Base-by-base conservation (phyloP, 2,797 vertebrate genomes). In the Spatula clypeata region DNA sequence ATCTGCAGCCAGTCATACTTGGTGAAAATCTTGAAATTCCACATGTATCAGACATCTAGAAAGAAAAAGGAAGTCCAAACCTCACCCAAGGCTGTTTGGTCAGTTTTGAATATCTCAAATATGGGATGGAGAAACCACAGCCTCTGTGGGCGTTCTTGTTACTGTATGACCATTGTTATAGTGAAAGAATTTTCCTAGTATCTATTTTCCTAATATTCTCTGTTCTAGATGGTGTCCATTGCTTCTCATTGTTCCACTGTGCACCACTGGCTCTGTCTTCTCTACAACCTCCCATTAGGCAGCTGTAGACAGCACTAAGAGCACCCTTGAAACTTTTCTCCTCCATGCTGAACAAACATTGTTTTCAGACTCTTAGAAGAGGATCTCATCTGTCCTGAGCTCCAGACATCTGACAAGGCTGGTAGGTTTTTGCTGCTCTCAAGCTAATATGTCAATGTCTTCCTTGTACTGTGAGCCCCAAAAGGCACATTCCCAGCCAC, bases 381-480 rank as follows among this genome's bases (percentile, higher is more conserved):
- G 45, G 6, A 47, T 3, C 21, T 66, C 64, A 32, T 32, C 42
- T 66, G 42, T 17, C 21, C 6, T 24, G 31, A n/a, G 3, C 44
- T 66, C 31, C 11, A n/a, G 18, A 19, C 31, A 31, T 11, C 31
- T 20, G 54, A 55, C 31, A 12, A n/a, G 31, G 31, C 31, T 55
- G 2, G 16, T 10, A 36, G 6, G 12, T 1, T 12, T 86, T 60
- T 72, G 17, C 5, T 58, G 61, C 11, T 4, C 20, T 54, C 19
- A 14, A 9, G 16, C 20, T 27, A 0, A 0, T 5, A 17, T 26
- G 24, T 6, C 38, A 58, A 4, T 24, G 16, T 3, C 16, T 82
- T 54, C 34, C 24, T 58, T 67, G 19, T 45, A 32, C 2, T 26
- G 14, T 60, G 34, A 79, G 3, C 9, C 34, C 34, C 6, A 79